Evolutionary conservation across 2,888 invertebrate species (phyloP).

Genomic region (Trichacis sp.): DNA sequence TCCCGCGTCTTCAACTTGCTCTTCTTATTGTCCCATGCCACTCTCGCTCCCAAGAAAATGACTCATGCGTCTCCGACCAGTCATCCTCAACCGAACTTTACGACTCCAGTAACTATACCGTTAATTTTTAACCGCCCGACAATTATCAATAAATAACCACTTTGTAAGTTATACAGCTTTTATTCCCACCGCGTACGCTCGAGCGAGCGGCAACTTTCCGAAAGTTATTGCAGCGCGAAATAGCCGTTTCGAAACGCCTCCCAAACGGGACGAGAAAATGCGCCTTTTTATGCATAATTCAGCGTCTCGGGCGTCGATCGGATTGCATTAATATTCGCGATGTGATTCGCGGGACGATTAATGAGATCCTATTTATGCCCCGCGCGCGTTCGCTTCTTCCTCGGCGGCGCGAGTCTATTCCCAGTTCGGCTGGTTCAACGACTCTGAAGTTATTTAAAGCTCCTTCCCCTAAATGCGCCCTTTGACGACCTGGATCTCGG

Average conservation of each 20-base stretch:
- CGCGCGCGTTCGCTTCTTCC: slow-evolving; percentile 19
- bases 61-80: slow-evolving; percentile 28
- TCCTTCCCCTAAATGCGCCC: slow-evolving; percentile 36
- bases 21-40: slow-evolving; percentile 35
- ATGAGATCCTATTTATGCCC: slow-evolving; percentile 33
- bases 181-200: background rate
- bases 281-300: background rate
- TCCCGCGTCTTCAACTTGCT: slow-evolving; percentile 21
- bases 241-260: no score
- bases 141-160: background rate
- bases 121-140: slow-evolving; percentile 43
- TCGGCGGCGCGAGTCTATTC: slow-evolving; percentile 35
- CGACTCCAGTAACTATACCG: slow-evolving; percentile 47
- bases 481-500: slow-evolving; percentile 15
- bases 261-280: no score
- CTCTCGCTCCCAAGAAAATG: slow-evolving; percentile 27
- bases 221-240: no score
- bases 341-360: slow-evolving; percentile 29
- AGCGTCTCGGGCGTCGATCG: background rate
- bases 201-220: no score
- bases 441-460: slow-evolving; percentile 51
- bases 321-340: slow-evolving; percentile 13
- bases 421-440: slow-evolving; percentile 47
- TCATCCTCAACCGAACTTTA: slow-evolving; percentile 53
- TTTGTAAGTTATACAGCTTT: background rate